phyloP scores from a whole-genome alignment of 2,113 vertebrate species.

The Plecturocebus donacophilus region DNA sequence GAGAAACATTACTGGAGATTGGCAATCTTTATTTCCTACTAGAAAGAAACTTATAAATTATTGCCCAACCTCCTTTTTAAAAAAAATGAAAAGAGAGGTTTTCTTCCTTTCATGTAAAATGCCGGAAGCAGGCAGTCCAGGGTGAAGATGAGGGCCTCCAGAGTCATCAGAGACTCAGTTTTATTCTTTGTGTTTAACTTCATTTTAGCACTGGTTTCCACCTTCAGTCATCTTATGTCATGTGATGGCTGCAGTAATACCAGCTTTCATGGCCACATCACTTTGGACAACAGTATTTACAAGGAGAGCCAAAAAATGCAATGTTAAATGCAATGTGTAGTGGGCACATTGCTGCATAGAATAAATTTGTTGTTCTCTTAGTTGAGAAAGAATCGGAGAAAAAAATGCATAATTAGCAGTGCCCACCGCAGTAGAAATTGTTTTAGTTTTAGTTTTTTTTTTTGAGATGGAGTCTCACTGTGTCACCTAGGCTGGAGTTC shows the following conservation, averaged over 20 bases:
- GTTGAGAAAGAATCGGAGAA: neutral
- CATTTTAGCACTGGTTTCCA: neutral
- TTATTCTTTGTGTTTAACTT: neutral
- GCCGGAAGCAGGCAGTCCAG: neutral
- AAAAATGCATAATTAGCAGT: neutral
- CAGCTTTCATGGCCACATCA: neutral
- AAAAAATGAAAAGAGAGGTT: neutral
- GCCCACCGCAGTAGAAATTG: neutral
- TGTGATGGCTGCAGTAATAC: neutral
- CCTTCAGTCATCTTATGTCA: neutral
- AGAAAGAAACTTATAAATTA: slow-evolving; percentile 19
- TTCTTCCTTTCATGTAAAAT: neutral
- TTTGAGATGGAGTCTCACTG: too few relatives aligned
- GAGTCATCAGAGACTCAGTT: too few relatives aligned
- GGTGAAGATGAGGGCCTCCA: neutral
- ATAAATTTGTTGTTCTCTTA: neutral
- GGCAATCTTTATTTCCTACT: neutral
- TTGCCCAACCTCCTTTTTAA: neutral
- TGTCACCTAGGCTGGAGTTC: too few relatives aligned
- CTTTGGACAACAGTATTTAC: neutral
- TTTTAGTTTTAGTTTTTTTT: neutral
- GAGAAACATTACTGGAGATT: neutral
- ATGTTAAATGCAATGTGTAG: neutral
- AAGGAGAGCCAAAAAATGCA: neutral
- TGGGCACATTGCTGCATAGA: neutral